Base-by-base conservation (phyloP, 2,888 invertebrate genomes). In the Spisula solida region DNA sequence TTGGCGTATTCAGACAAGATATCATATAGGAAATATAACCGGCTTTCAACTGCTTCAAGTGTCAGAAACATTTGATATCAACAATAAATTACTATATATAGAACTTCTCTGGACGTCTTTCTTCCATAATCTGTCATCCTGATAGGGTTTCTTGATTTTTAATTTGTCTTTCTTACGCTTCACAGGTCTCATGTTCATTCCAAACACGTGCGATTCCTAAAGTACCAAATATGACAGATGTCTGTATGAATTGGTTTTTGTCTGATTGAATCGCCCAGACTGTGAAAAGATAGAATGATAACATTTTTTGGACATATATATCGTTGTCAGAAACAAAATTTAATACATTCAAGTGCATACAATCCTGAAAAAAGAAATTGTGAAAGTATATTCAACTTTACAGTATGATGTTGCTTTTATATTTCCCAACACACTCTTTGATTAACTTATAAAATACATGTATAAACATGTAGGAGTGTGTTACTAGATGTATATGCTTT, bases 71-170 rank as follows among this genome's bases (percentile, higher is more conserved):
- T 66, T 25, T 66, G 60, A 66, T 66, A 25, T 66, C 25, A 66
- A 66, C 60, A 66, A 66, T 66, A 66, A 66, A 66, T 10, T 25
- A 66, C 25, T 25, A 66, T 66, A 66, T 66, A n/a, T 66, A 66
- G 60, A 66, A 25, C 60, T 66, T 66, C 60, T 12, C 20, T 66
- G 60, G 60, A 66, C 60, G 25, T n/a, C 5, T 25, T n/a, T 25
- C 60, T 66, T 66, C 60, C 60, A 66, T 25, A 2, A 25, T 66
- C 60, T n/a, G 25, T 66, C 25, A 66, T 25, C 25, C 0, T n/a
- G 60, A 25, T 2, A 66, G 25, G 60, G 1, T 51, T 51, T 16
- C 16, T 51, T 12, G 1, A 16, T 12, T 51, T 4, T 66, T 25
- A 66, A 25, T 25, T 25, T 66, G 25, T 25, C n/a, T 25, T 66